These are phyloP conservation scores for Cygnus olor DNA, from an alignment of 2,797 vertebrate species.

Conservation along the genomic window DNA sequence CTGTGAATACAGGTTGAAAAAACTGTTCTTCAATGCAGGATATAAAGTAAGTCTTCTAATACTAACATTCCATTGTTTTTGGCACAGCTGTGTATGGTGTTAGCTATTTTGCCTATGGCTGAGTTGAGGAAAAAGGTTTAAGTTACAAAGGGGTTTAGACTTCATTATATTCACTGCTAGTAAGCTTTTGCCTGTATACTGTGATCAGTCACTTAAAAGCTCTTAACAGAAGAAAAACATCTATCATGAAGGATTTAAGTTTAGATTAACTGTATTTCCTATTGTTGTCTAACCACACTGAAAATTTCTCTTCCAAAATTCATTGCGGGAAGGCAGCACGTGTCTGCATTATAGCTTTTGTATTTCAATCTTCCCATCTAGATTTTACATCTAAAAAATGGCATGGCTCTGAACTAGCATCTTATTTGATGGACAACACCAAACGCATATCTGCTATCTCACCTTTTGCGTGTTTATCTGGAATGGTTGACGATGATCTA, in stretches of 20 bases:
- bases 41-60: neutral
- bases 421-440: conserved; percentile 49
- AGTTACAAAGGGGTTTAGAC: accelerated
- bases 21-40: accelerated
- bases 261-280: neutral
- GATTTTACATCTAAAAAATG: conserved; percentile 53
- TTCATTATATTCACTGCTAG: neutral
- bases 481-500: conserved; percentile 46
- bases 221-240: neutral
- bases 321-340: neutral
- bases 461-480: conserved; percentile 65
- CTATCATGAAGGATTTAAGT: neutral
- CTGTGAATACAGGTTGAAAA: neutral
- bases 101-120: neutral
- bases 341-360: neutral
- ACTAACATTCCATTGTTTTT: neutral
- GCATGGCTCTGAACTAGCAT: conserved; percentile 51
- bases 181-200: neutral
- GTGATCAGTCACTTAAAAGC: neutral
- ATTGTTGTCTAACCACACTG: neutral
- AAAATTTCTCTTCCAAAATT: neutral
- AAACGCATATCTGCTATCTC: conserved; percentile 56
- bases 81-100: neutral
- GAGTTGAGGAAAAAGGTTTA: neutral
- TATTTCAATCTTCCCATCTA: neutral